Base-by-base conservation (phyloP, 2,888 invertebrate species). In the Latheticus oryzae region DNA sequence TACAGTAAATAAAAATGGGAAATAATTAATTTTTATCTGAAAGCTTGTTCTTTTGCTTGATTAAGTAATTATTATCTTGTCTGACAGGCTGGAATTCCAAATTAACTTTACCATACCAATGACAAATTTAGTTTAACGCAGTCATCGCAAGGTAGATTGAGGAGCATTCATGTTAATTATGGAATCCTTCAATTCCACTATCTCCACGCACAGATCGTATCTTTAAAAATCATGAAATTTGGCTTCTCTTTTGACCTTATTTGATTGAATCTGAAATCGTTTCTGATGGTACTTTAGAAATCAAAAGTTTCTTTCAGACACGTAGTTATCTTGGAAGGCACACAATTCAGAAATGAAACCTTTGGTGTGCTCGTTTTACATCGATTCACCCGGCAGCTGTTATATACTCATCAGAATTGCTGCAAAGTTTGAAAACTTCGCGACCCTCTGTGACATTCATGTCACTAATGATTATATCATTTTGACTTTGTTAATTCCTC, bases 301-400 rank as follows among this genome's bases (percentile, higher is more conserved):
- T 63, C 51, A 60, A 64, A 63, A 64, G 58, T 61, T 62, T 58
- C 61, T 55, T 60, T 62, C 48, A 61, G 61, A 55, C 60, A 62
- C 60, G 63, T 62, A 64, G 64, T 64, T 64, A 66, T 64, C 66
- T 61, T 43, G 48, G 50, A 58, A 64, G 64, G 58, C 62, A 38
- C 60, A 55, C 64, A 62, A 63, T 66, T 62, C 53, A 42, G 58
- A 50, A 63, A 63, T 61, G 63, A 62, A 64, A 58, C 58, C 63
- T 62, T 54, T 38, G 63, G 57, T 65, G 58, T 64, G 65, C 67
- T 66, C 70, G 65, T 72, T 73, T 73, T 69, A 73, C 71, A 70
- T 69, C 70, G 69, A 69, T 72, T 71, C 70, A 69, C 64, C 69
- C 69, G 67, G 67, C 71, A 73, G 72, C 71, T 73, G 73, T 72